A percentile compares a stretch with the other conserved stretches of the same genome.
Conservation (phyloP, 2,113 vertebrate genomes). For the Chiloscyllium plagiosum region DNA sequence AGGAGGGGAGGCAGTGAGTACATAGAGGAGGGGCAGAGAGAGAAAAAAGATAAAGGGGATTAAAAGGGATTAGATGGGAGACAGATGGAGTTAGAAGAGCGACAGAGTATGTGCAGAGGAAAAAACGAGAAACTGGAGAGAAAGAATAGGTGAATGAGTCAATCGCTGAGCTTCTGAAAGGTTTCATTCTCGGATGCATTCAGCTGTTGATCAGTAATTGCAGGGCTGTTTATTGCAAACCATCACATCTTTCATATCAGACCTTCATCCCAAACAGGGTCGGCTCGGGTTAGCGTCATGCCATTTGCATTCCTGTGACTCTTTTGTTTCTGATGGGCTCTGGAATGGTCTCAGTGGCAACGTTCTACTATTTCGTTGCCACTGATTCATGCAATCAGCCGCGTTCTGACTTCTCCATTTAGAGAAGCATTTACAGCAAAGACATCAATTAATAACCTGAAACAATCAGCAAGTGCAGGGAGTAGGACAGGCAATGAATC, state of each 20-base stretch:
- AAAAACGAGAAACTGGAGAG: background rate
- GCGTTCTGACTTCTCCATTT: background rate
- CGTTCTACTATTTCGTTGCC: background rate
- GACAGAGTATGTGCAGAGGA: too few species aligned
- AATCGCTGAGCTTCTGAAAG: background rate
- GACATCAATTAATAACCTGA: background rate
- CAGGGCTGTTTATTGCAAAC: background rate
- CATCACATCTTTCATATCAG: background rate
- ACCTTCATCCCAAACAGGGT: background rate
- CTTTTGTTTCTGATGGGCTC: background rate
- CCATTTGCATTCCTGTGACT: background rate
- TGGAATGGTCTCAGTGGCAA: background rate
- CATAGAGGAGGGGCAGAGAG: background rate
- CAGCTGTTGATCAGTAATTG: background rate
- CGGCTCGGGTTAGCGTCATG: background rate
- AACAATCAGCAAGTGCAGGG: background rate
- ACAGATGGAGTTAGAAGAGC: background rate
- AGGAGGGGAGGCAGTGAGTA: background rate
- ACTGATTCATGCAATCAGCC: background rate
- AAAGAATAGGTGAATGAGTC: background rate
- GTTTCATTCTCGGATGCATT: background rate
- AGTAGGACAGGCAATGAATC: background rate
- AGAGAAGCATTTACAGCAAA: background rate
- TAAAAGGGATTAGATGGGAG: background rate
- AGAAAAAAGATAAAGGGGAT: background rate